A percentile compares a stretch with the other conserved stretches of the same genome.
phyloP scores from a whole-genome alignment of 1,140 invertebrate species.

The Atta cephalotes region DNA sequence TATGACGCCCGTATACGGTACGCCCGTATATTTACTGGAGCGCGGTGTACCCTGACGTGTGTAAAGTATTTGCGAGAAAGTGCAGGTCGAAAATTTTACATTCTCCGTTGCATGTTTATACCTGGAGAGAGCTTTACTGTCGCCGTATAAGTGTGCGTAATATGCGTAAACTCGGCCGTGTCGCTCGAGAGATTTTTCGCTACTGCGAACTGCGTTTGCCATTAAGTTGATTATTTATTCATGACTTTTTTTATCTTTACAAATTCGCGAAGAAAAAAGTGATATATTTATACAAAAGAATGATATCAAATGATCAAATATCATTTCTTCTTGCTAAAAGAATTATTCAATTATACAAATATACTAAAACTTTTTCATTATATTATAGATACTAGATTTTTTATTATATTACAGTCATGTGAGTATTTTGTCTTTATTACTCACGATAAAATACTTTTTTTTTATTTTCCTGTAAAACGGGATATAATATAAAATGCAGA shows the following conservation, averaged over 20 bases:
- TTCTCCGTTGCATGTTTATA: conserved; percentile 28
- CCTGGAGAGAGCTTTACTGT: neutral
- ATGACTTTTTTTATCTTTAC: neutral
- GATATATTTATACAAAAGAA: neutral
- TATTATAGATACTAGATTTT: neutral
- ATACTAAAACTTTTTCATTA: neutral
- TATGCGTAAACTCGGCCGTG: conserved; percentile 25
- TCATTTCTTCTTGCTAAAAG: neutral
- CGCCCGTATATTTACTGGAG: conserved; percentile 28
- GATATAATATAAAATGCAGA: neutral
- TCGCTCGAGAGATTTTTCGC: conserved; percentile 14
- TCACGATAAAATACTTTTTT: neutral
- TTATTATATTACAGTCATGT: neutral
- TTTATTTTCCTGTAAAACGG: neutral
- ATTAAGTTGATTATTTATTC: conserved; percentile 38
- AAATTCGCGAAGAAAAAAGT: too few relatives aligned
- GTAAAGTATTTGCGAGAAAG: conserved; percentile 65
- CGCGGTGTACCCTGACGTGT: conserved; percentile 24
- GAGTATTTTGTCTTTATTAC: neutral
- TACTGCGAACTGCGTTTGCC: neutral
- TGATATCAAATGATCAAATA: neutral
- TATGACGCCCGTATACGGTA: conserved; percentile 24
- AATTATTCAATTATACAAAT: neutral
- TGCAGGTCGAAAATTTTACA: conserved; percentile 65
- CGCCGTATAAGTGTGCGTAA: conserved; percentile 17